Percentiles rank a stretch among this genome's conserved stretches.
Evolutionary conservation across 1,140 invertebrate species (phyloP).

Genomic region (Zaprionus gabonicus): DNA sequence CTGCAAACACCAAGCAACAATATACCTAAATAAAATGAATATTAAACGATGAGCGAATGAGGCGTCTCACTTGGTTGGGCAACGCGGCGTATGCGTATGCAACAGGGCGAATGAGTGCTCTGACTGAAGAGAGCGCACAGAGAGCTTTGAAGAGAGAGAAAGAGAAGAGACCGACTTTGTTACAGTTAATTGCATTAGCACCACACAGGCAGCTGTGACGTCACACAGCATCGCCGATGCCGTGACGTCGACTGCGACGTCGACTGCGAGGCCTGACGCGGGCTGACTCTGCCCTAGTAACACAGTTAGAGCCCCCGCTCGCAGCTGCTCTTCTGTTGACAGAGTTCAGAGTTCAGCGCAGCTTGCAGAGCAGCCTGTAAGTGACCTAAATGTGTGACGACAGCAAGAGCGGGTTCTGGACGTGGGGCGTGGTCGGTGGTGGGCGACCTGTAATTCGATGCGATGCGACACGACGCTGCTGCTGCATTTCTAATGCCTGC

Average conservation of each 20-base stretch:
- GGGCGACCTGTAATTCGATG: neutral
- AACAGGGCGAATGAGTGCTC: conserved; percentile 60
- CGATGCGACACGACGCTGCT: conserved; percentile 20
- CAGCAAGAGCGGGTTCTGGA: conserved; percentile 27
- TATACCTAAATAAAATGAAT: conserved; percentile 66
- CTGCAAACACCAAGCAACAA: conserved; percentile 49
- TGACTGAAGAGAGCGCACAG: conserved; percentile 40
- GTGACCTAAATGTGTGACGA: conserved; percentile 72
- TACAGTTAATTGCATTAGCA: conserved; percentile 58
- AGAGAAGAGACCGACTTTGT: conserved; percentile 18
- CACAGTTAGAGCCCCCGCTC: conserved; percentile 36
- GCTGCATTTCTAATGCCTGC: conserved; percentile 32
- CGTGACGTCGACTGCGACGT: conserved; percentile 54
- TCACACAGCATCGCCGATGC: conserved; percentile 39
- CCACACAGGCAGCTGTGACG: conserved; percentile 52
- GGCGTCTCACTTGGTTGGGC: conserved; percentile 11
- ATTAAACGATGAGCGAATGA: conserved; percentile 36
- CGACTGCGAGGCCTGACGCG: neutral
- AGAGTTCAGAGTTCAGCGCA: conserved; percentile 23
- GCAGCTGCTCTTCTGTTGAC: neutral
- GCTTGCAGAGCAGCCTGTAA: conserved; percentile 28
- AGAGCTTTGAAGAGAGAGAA: conserved; percentile 26
- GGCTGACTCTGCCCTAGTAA: conserved; percentile 54
- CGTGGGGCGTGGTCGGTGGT: conserved; percentile 24
- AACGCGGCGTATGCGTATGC: conserved; percentile 60